A percentile compares a stretch with the other conserved stretches of the same genome.
These are phyloP conservation scores for Microplitis mediator DNA, from an alignment of 1,140 invertebrate genomes.

Conservation along the genomic window DNA sequence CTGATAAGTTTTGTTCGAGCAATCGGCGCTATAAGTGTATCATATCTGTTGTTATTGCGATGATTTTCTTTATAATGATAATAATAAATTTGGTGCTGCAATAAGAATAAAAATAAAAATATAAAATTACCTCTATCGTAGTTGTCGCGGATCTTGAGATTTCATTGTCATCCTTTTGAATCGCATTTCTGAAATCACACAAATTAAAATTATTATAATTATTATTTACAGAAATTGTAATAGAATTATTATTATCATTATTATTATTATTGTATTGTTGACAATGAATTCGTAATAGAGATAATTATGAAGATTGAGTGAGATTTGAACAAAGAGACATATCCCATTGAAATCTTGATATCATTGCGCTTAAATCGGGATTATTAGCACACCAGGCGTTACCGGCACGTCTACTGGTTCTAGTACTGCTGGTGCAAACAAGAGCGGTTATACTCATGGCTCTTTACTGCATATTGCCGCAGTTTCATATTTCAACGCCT, in stretches of 20 bases:
- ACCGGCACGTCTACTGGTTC: not conserved
- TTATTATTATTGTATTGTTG: too few relatives aligned
- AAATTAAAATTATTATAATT: not conserved
- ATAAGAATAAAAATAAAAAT: conserved; percentile 13
- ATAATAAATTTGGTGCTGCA: too few relatives aligned
- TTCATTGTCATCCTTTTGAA: not conserved
- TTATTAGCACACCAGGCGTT: conserved; percentile 34
- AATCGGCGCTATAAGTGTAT: too few relatives aligned
- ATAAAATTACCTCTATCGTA: conserved; percentile 9
- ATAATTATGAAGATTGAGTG: not conserved
- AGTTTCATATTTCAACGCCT: conserved; percentile 40
- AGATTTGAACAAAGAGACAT: conserved; percentile 1
- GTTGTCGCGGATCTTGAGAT: conserved; percentile 7
- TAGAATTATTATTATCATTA: too few relatives aligned
- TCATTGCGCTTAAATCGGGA: conserved; percentile 31
- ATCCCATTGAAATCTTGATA: not conserved
- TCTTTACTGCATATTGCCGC: conserved; percentile 43
- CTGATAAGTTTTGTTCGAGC: too few relatives aligned
- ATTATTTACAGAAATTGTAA: not conserved
- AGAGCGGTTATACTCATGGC: conserved; percentile 34
- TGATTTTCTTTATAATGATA: too few relatives aligned
- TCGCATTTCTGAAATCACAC: not conserved
- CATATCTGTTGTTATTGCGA: too few relatives aligned
- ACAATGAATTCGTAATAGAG: not conserved
- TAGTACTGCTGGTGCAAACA: conserved; percentile 19